Evolutionary conservation across 2,797 vertebrate genomes (phyloP), one percentile per base, ranked within the genome.

Genomic region (Anabas testudineus): DNA sequence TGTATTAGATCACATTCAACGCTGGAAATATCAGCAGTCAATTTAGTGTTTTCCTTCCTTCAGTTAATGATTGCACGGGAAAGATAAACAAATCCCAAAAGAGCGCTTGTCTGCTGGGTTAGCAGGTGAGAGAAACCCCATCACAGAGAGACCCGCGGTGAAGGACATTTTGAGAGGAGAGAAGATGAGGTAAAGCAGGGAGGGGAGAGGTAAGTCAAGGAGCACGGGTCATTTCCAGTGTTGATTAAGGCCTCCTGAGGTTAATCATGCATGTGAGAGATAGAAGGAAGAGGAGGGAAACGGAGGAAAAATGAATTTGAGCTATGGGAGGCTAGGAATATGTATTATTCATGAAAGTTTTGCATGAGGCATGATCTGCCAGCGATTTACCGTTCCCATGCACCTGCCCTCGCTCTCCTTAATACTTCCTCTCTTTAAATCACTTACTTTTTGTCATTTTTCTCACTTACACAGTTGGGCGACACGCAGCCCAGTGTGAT

Each of bases 291-390:
- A 84, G 71, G 79, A 76, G 87, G 74, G 69, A 83, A 86, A 84
- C 45, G 68, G 72, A 83, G 81, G 86, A 82, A 87, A 88, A 90
- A 91, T 92, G 88, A 88, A 90, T 90, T 80, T 56, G 78, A 85
- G 86, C 85, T 80, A 86, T 76, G 87, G 87, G 80, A 88, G 89
- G 87, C 84, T 74, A 87, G 83, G 77, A 86, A 64, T 65, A 94
- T 94, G 89, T 90, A 94, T 94, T 93, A 94, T 94, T 94, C 93
- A 95, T 95, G 90, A 62, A 78, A 80, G 88, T 91, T 90, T 92
- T 92, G 89, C 85, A 92, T 93, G 93, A 94, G 82, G 90, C 92
- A 93, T 91, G 89, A 90, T 91, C 91, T 92, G 90, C 90, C 90
- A 89, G 63, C 70, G 79, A 88, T 91, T 92, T 90, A 87, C 86